Conservation (phyloP, 2,797 vertebrate genomes). For the Manis crassicaudata region DNA sequence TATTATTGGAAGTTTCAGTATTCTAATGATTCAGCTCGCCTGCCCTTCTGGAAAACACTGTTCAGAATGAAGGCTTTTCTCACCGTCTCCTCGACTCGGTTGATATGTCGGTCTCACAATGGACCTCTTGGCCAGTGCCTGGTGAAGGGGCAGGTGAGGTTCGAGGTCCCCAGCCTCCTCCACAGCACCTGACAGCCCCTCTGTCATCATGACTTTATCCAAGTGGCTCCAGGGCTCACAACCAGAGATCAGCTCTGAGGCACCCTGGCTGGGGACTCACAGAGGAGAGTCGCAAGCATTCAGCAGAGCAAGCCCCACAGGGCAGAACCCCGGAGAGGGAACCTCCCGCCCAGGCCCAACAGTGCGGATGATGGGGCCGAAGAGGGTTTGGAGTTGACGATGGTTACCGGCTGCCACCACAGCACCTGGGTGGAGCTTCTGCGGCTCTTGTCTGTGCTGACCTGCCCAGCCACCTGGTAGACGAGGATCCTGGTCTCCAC, state of each 20-base stretch:
- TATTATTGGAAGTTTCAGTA: background rate
- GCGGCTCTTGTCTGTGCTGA: no score
- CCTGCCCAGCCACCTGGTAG: background rate
- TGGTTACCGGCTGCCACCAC: background rate
- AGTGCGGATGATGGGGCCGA: background rate
- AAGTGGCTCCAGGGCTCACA: background rate
- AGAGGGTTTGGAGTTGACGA: background rate
- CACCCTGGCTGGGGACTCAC: no score
- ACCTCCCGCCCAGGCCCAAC: no score
- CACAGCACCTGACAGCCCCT: background rate
- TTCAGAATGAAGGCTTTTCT: background rate
- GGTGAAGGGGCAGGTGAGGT: background rate
- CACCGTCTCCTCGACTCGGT: background rate
- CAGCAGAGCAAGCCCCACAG: background rate
- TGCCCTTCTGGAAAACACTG: background rate
- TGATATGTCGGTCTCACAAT: background rate
- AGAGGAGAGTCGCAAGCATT: background rate
- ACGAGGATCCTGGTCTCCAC: background rate
- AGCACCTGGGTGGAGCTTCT: background rate
- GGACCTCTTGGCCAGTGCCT: rapidly evolving
- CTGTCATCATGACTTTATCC: background rate
- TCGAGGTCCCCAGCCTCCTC: background rate
- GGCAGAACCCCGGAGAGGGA: background rate
- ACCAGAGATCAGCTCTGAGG: background rate
- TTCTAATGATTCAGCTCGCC: rapidly evolving